Evolutionary conservation across 2,888 invertebrate species (phyloP).

Genomic region (Cremastobaeus sp.): DNA sequence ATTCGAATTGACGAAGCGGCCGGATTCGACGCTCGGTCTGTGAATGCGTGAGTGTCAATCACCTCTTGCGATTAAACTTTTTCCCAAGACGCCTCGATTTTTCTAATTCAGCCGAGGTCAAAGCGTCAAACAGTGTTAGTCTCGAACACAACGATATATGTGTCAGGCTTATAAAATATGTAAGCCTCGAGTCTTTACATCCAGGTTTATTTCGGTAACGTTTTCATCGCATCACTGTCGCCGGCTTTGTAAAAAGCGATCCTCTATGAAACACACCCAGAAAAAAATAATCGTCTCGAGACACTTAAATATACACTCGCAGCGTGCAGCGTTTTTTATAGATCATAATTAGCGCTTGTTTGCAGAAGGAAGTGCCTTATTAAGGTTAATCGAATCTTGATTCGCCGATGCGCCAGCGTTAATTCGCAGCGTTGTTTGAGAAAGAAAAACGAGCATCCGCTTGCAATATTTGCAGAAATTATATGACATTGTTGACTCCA

Average conservation of each 20-base stretch:
- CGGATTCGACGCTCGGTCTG: too few species aligned
- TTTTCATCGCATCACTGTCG: conserved; percentile 26
- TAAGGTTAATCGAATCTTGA: background rate
- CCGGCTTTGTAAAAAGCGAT: conserved; percentile 11
- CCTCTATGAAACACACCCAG: background rate
- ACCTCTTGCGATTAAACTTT: conserved; percentile 23
- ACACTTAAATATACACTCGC: too few species aligned
- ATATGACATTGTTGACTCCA: too few species aligned
- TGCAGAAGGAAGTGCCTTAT: background rate
- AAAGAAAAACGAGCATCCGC: background rate
- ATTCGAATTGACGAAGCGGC: too few species aligned
- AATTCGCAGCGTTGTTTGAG: too few species aligned
- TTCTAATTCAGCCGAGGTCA: conserved; percentile 15
- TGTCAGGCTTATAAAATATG: conserved; percentile 42
- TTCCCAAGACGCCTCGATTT: conserved; percentile 21
- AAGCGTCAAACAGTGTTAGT: conserved; percentile 13
- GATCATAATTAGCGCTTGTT: background rate
- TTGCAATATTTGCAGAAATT: too few species aligned
- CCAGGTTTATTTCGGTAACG: conserved; percentile 34
- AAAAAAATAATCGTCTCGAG: background rate
- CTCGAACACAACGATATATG: conserved; percentile 23
- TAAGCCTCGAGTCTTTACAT: conserved; percentile 36
- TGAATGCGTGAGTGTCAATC: conserved; percentile 46
- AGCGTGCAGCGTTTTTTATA: too few species aligned
- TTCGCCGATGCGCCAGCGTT: too few species aligned